phyloP scores from a whole-genome alignment of 2,797 vertebrate genomes.

The Lophius americanus region DNA sequence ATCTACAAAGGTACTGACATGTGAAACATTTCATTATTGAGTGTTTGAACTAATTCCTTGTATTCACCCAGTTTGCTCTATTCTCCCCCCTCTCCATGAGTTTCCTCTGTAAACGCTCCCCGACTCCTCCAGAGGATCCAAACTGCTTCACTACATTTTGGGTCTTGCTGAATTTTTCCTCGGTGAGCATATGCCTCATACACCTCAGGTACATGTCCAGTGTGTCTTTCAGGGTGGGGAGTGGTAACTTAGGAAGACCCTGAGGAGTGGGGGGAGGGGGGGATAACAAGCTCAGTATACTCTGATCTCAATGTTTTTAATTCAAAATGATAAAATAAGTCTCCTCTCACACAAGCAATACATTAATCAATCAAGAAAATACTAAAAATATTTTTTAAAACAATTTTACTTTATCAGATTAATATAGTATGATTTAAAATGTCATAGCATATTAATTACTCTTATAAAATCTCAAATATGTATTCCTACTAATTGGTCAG shows the following conservation, averaged over 20 bases:
- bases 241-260: constrained; percentile 90
- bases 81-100: constrained; percentile 85
- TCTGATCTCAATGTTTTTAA: constrained; percentile 7
- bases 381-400: background rate
- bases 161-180: constrained; percentile 88
- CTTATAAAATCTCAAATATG: background rate
- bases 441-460: background rate
- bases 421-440: background rate
- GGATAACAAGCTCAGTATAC: constrained; percentile 4
- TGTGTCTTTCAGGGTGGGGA: constrained; percentile 90
- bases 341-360: background rate
- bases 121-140: constrained; percentile 85
- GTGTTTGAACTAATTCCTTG: background rate
- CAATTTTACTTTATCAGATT: background rate
- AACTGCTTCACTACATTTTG: constrained; percentile 85
- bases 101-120: constrained; percentile 90
- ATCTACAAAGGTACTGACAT: too few relatives aligned
- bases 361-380: background rate
- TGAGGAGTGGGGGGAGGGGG: constrained; percentile 57
- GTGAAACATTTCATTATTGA: background rate
- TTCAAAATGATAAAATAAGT: background rate
- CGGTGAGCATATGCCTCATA: constrained; percentile 88
- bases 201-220: constrained; percentile 88
- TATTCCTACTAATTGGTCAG: background rate
- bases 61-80: constrained; percentile 90